Evolutionary conservation across 2,888 invertebrate species (phyloP), one percentile per base, ranked within the genome.

Genomic region (Prosopocoilus inquinatus): DNA sequence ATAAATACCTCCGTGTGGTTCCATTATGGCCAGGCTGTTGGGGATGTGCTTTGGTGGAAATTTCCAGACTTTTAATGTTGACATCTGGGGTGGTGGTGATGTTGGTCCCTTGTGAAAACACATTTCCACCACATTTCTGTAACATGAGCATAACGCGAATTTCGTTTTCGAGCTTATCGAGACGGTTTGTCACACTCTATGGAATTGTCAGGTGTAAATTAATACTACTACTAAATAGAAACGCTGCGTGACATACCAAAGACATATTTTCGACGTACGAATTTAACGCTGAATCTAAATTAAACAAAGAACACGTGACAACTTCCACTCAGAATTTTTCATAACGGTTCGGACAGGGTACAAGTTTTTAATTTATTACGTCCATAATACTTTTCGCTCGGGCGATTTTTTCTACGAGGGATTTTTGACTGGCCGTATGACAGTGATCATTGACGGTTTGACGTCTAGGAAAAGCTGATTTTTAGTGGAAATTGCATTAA

Each of bases 81-180:
- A 52, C 58, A 45, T 58, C 56, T 3, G 32, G 20, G 16, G 53
- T 45, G 33, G 48, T 50, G 9, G 51, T 53, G 13, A 54, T 35
- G 2, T 53, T 45, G 35, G 46, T 46, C 13, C 56, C 52, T 28
- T 16, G 50, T 38, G 55, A 28, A 13, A 44, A 34, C 5, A 54
- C 34, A 15, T 33, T 38, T 36, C 47, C 48, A 55, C 47, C 58
- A 47, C 41, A 50, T 54, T 59, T 57, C 55, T 60, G 58, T 35
- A 59, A 53, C 48, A 60, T 59, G 33, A 64, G 60, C 50, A 66
- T 55, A 43, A 59, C 33, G 39, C 57, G 57, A 38, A 66, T 64
- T 58, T 66, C 64, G 53, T 64, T 61, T 59, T 66, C 66, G 15
- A 66, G 47, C 56, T 64, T 56, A 61, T 66, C 63, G 13, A 66